Evolutionary conservation across 2,888 invertebrate species (phyloP).

Genomic region (Amorpha juglandis): DNA sequence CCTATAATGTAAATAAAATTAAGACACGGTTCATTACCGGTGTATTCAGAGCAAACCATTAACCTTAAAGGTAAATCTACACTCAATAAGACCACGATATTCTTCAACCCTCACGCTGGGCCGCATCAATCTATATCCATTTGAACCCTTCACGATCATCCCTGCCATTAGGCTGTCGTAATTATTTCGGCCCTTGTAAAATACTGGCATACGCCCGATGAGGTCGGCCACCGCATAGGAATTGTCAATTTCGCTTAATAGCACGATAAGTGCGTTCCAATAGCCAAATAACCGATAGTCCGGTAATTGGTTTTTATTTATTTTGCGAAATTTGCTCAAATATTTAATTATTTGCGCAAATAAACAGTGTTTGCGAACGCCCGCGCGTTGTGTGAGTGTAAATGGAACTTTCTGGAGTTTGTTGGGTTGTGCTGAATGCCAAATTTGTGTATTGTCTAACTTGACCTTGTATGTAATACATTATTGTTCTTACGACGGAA

Average conservation of each 20-base stretch:
- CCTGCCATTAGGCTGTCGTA: conserved; percentile 50
- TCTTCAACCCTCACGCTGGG: conserved; percentile 41
- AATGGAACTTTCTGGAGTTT: conserved; percentile 5
- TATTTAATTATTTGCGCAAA: conserved; percentile 19
- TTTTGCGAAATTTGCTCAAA: conserved; percentile 15
- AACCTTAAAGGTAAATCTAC: conserved; percentile 35
- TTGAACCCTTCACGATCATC: conserved; percentile 47
- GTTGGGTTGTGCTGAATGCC: conserved; percentile 13
- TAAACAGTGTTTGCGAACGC: conserved; percentile 6
- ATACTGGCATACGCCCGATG: conserved; percentile 41
- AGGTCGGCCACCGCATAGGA: conserved; percentile 47
- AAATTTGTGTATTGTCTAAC: neutral
- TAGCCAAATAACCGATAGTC: conserved; percentile 32
- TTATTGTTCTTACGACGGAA: conserved; percentile 8
- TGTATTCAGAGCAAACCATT: conserved; percentile 12
- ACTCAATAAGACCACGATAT: conserved; percentile 44
- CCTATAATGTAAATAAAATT: conserved; percentile 18
- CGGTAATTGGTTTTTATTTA: conserved; percentile 31
- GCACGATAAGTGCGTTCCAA: conserved; percentile 47
- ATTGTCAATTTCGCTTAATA: conserved; percentile 62
- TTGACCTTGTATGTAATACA: conserved; percentile 15
- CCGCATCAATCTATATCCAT: conserved; percentile 51
- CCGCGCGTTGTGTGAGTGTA: neutral
- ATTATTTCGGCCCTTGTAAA: conserved; percentile 55
- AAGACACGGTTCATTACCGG: conserved; percentile 4